A percentile compares a stretch with the other conserved stretches of the same genome.
phyloP scores from a whole-genome alignment of 1,140 invertebrate genomes.

The Rhagoletis zephyria region DNA sequence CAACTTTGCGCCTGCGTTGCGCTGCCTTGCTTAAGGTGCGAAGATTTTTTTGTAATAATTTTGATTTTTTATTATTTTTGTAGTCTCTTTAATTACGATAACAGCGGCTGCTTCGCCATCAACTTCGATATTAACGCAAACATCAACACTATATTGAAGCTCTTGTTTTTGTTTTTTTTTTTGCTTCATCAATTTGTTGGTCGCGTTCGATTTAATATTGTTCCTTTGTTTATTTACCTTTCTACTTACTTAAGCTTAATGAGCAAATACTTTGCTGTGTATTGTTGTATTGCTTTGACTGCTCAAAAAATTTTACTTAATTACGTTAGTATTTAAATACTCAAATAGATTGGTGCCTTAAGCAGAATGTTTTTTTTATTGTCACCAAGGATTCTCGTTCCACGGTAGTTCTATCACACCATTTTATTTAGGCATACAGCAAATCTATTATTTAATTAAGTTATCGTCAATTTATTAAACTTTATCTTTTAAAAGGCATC shows the following conservation, averaged over 20 bases:
- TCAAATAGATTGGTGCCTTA: no score
- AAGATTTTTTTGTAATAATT: constrained; percentile 50
- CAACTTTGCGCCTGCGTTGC: not conserved
- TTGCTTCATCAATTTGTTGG: not conserved
- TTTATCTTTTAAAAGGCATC: not conserved
- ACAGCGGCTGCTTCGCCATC: constrained; percentile 18
- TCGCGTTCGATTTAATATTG: not conserved
- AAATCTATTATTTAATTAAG: not conserved
- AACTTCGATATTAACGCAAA: not conserved
- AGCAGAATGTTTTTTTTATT: no score
- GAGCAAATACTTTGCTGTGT: not conserved
- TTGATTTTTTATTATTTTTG: constrained; percentile 54
- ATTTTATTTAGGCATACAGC: not conserved
- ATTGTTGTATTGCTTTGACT: no score
- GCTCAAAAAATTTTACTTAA: no score
- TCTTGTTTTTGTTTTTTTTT: not conserved
- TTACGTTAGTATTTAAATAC: no score
- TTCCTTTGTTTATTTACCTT: not conserved
- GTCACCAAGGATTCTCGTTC: no score
- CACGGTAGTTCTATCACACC: no score
- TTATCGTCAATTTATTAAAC: not conserved
- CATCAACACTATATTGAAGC: not conserved
- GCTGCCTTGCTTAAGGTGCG: constrained; percentile 11
- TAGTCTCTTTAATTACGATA: constrained; percentile 48
- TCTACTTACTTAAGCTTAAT: not conserved